Evolutionary conservation across 2,888 invertebrate species (phyloP), one percentile per base, ranked within the genome.

Genomic region (Seira musarum): DNA sequence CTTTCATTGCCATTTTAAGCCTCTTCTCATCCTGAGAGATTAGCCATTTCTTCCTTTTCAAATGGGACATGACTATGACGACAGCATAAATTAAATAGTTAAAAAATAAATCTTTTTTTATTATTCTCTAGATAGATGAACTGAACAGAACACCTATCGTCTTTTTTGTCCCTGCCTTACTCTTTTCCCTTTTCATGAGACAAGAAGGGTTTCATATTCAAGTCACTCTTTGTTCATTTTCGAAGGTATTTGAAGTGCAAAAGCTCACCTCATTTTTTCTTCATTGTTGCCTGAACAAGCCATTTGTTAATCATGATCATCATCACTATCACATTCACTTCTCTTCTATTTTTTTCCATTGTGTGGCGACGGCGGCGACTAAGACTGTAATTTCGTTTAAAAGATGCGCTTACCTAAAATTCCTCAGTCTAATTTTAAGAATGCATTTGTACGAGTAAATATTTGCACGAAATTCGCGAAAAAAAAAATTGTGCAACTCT

Each of bases 151-250:
- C n/a, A n/a, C n/a, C n/a, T n/a, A n/a, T n/a, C n/a, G n/a, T 8
- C 2, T 30, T 30, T 8, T 30, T 30, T 30, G 30, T 30, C 2
- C 3, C 30, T 30, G 2, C 30, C 8, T 5, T 30, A 2, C 15
- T 53, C 30, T 17, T 53, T 53, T 53, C 53, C 53, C 53, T 53
- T 53, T 53, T 53, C 53, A 53, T 53, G 53, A 53, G 53, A 53
- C 17, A 53, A 53, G 53, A 53, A 53, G 53, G 13, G 53, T 53
- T 53, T 53, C n/a, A 40, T 40, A 8, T 17, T n/a, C 53, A 53
- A 13, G 40, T n/a, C 40, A 40, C 13, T 40, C 40, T 8, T 53
- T 53, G 53, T 53, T 53, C 53, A 17, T 13, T 53, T 53, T 53
- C 6, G 17, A 53, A 53, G 3, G 53, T 3, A 17, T 8, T 53